phyloP scores from a whole-genome alignment of 2,888 invertebrate genomes.

The Caenorhabditis japonica region DNA sequence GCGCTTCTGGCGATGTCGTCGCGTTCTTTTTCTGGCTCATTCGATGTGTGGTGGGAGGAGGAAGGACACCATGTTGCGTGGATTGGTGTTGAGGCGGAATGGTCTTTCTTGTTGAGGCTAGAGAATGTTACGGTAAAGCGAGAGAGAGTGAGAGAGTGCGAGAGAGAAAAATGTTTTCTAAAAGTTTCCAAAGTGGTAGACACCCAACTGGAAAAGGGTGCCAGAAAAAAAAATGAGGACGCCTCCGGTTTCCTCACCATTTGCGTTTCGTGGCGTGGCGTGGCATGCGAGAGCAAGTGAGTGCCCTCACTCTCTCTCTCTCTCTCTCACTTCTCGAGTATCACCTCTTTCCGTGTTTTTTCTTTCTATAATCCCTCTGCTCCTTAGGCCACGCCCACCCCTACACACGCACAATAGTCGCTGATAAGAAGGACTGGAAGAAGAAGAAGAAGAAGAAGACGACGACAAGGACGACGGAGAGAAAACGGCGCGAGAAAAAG shows the following conservation, averaged over 20 bases:
- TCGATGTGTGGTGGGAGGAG: conserved; percentile 3
- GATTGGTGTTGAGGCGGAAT: conserved; percentile 25
- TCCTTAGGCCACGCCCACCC: neutral
- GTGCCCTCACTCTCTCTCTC: conserved; percentile 17
- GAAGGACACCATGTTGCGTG: conserved; percentile 18
- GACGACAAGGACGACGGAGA: too few species aligned
- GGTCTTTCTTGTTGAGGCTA: too few species aligned
- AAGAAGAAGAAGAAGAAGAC: too few species aligned
- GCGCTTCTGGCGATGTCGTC: neutral
- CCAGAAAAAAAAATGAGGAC: conserved; percentile 7
- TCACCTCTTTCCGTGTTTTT: conserved; percentile 26
- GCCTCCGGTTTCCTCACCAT: conserved; percentile 23
- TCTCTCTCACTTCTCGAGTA: conserved; percentile 40
- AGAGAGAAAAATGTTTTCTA: neutral
- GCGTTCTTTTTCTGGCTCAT: conserved; percentile 31
- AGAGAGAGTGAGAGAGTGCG: conserved; percentile 6
- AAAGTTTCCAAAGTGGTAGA: too few species aligned
- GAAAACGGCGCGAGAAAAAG: too few species aligned
- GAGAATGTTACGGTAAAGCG: neutral
- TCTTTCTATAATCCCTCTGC: neutral
- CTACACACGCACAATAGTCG: too few species aligned
- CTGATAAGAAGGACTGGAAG: too few species aligned
- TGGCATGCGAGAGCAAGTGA: conserved; percentile 13
- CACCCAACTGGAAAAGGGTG: conserved; percentile 27
- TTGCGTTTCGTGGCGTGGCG: conserved; percentile 26